phyloP scores from a whole-genome alignment of 2,113 vertebrate species.

The Oceanites oceanicus region DNA sequence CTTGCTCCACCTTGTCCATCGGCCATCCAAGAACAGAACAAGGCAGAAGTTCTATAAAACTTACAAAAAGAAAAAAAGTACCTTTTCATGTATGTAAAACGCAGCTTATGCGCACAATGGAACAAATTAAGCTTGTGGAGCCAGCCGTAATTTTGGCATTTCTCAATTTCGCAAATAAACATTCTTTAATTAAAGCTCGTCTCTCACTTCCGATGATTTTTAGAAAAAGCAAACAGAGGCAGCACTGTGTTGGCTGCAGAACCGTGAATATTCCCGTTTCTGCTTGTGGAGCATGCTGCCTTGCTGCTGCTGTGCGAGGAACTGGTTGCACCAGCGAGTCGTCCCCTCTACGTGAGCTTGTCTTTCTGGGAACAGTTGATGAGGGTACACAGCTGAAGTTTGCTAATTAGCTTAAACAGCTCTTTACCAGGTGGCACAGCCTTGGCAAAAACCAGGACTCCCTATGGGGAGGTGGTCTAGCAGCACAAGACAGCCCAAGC shows the following conservation, averaged over 20 bases:
- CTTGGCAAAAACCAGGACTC: neutral
- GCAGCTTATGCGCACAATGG: fast-evolving
- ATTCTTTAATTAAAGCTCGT: neutral
- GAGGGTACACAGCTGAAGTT: fast-evolving
- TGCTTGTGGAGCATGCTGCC: neutral
- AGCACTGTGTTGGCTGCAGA: neutral
- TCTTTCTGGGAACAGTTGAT: neutral
- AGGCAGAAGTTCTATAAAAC: neutral
- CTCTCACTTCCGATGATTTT: neutral
- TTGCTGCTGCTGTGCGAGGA: neutral
- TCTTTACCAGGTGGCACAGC: neutral
- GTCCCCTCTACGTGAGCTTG: neutral
- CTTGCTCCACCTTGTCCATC: neutral
- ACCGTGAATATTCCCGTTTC: fast-evolving
- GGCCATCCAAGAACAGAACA: neutral
- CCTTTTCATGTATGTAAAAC: neutral
- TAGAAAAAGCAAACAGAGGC: neutral
- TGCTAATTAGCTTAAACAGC: neutral
- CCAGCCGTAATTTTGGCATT: neutral
- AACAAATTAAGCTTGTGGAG: neutral
- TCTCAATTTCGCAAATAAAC: neutral
- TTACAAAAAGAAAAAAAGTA: neutral
- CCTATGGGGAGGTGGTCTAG: fast-evolving
- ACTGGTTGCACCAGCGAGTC: fast-evolving
- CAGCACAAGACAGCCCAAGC: neutral